Evolutionary conservation across 2,113 vertebrate genomes (phyloP).

Genomic region (Ranitomeya variabilis): DNA sequence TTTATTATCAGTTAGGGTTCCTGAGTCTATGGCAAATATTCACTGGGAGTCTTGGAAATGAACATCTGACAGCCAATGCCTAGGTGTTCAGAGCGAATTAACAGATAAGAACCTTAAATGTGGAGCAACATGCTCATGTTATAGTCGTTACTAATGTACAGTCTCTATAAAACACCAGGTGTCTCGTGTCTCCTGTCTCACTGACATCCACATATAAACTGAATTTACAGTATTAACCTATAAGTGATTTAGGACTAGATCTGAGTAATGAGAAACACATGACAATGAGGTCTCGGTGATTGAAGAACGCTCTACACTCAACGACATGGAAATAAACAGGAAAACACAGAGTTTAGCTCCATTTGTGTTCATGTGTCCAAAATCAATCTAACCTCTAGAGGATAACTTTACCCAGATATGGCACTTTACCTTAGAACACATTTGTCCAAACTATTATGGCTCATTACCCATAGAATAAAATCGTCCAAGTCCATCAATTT

Average conservation of each 20-base stretch:
- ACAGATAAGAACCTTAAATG: not conserved
- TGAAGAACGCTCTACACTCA: not conserved
- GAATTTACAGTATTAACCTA: not conserved
- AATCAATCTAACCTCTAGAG: not conserved
- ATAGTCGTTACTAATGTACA: not conserved
- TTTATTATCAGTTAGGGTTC: not conserved
- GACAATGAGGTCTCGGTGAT: not conserved
- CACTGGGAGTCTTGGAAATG: not conserved
- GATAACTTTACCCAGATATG: not conserved
- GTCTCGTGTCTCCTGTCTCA: not conserved
- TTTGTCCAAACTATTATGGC: no score
- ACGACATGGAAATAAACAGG: not conserved
- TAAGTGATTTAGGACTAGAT: not conserved
- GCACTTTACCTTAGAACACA: not conserved
- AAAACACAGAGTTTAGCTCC: not conserved
- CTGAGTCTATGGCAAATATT: not conserved
- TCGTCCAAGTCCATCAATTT: no score
- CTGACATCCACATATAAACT: slow-evolving; percentile 9
- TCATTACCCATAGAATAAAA: no score
- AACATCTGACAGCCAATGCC: not conserved
- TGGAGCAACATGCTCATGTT: not conserved
- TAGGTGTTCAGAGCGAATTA: not conserved
- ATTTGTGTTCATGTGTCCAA: not conserved
- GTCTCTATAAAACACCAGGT: not conserved
- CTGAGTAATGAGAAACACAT: slow-evolving; percentile 7